Conservation (phyloP, 2,113 vertebrate genomes). For the Boleophthalmus pectinirostris region DNA sequence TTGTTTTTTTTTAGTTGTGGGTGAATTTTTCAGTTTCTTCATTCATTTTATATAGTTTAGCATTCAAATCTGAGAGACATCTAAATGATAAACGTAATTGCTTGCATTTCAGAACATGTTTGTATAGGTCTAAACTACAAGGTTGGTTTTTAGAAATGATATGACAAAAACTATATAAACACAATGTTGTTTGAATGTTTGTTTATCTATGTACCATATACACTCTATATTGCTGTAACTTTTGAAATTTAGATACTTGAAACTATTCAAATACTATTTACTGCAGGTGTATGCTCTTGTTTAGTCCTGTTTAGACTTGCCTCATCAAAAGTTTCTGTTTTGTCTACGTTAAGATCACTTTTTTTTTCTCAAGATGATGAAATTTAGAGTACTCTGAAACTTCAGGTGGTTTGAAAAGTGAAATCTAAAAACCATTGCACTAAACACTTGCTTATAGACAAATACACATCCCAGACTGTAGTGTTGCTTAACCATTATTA, state of each 20-base stretch:
- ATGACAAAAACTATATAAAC: no score
- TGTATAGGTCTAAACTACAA: neutral
- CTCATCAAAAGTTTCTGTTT: no score
- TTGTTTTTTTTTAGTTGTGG: no score
- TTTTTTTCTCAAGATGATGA: neutral
- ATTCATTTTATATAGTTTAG: neutral
- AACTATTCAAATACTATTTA: neutral
- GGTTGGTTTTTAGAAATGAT: neutral
- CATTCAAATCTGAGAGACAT: neutral
- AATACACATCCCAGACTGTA: neutral
- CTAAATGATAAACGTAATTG: neutral
- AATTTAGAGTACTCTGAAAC: no score
- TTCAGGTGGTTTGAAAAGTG: neutral
- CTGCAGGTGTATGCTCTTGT: no score
- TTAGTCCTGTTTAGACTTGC: no score
- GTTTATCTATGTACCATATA: no score
- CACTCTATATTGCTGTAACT: no score
- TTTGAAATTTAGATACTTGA: neutral
- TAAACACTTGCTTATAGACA: neutral
- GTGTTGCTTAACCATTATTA: neutral
- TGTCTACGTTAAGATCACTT: neutral
- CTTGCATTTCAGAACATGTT: no score
- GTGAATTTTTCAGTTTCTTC: neutral
- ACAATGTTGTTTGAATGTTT: no score
- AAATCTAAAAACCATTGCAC: neutral